phyloP scores from a whole-genome alignment of 1,140 invertebrate genomes.

The Danaus plexippus region DNA sequence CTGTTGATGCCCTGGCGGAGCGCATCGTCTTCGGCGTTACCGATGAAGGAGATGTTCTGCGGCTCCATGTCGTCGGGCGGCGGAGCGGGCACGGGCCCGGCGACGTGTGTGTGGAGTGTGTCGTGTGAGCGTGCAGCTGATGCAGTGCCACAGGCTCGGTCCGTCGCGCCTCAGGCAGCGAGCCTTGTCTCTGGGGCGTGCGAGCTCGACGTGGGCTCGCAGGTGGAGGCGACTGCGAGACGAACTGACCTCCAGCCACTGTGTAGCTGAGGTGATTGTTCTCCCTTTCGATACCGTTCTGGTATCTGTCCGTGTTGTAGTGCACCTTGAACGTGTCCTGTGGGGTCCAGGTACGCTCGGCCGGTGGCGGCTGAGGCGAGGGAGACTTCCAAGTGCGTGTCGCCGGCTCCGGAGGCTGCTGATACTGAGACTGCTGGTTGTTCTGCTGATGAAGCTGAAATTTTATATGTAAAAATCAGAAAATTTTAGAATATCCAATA shows the following conservation, averaged over 20 bases:
- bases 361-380: constrained; percentile 39
- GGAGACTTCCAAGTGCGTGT: constrained; percentile 60
- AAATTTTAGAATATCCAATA: too few species aligned
- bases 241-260: constrained; percentile 42
- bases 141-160: constrained; percentile 52
- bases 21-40: constrained; percentile 75
- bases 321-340: constrained; percentile 57
- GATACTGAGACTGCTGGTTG: constrained; percentile 36
- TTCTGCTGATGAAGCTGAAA: constrained; percentile 50
- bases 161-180: constrained; percentile 40
- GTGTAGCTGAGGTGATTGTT: constrained; percentile 64
- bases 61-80: constrained; percentile 88
- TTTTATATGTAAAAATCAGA: background rate
- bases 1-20: constrained; percentile 77
- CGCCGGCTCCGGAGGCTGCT: constrained; percentile 27
- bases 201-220: constrained; percentile 48
- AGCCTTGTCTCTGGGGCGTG: constrained; percentile 52
- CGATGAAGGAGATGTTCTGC: constrained; percentile 93
- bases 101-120: constrained; percentile 65
- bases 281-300: constrained; percentile 59
- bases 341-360: constrained; percentile 48
- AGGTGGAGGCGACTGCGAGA: constrained; percentile 41
- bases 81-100: constrained; percentile 74
- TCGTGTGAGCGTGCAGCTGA: constrained; percentile 64
- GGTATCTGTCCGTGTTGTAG: constrained; percentile 51